Evolutionary conservation across 2,888 invertebrate species (phyloP).

Genomic region (Chrysomela aeneicollis): DNA sequence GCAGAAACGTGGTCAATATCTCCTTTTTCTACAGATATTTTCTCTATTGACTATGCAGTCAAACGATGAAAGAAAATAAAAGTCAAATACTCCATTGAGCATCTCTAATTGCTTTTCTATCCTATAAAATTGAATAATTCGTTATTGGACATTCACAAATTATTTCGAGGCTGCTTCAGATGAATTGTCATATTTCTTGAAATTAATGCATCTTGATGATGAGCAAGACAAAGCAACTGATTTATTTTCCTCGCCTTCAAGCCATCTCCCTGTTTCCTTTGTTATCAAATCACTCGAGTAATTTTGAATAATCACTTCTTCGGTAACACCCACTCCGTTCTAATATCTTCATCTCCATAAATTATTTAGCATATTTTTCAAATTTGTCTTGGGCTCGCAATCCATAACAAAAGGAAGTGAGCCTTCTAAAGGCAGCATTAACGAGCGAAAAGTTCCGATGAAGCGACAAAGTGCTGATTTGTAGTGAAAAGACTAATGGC

Average conservation of each 20-base stretch:
- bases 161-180: neutral
- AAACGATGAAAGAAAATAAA: no score
- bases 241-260: neutral
- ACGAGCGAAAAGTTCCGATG: constrained; percentile 51
- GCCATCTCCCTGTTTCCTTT: neutral
- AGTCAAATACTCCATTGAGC: no score
- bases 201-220: neutral
- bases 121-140: no score
- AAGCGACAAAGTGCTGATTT: constrained; percentile 59
- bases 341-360: constrained; percentile 22
- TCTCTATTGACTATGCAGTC: no score
- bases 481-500: constrained; percentile 59
- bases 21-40: no score
- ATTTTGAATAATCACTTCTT: constrained; percentile 4
- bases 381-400: constrained; percentile 23
- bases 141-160: neutral
- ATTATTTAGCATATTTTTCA: constrained; percentile 26
- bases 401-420: constrained; percentile 31
- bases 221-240: neutral
- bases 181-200: neutral
- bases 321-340: constrained; percentile 6
- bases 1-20: no score
- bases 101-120: no score
- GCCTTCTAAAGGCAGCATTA: constrained; percentile 32
- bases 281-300: neutral